Base-by-base conservation (phyloP, 2,888 invertebrate genomes). In the Eudemis profundana region DNA sequence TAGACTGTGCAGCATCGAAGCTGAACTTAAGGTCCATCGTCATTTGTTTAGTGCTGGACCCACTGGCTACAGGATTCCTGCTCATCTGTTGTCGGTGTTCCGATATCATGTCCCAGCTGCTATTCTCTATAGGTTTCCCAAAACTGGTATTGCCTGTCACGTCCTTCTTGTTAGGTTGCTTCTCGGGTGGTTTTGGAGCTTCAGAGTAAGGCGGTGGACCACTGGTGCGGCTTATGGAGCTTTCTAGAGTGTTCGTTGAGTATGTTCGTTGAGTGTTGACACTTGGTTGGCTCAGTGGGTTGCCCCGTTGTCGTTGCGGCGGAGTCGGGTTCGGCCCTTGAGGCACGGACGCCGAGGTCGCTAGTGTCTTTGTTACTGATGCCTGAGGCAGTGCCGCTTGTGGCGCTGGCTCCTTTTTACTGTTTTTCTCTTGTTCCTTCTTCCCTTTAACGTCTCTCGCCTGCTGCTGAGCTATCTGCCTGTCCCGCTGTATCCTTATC, bases 71-170 rank as follows among this genome's bases (percentile, higher is more conserved):
- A 2, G 71, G 70, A 0, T 84, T 83, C 46, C 82, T 78, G 17
- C 69, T 82, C 33, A 89, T 81, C 75, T 92, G 82, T 74, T 91
- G 74, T 46, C 94, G 86, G 73, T 94, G 94, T 64, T 93, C 86
- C 0, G 90, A 86, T 68, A 94, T 87, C 67, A 93, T 81, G 40
- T 93, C 92, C 93, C 93, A 93, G 61, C 90, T 93, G 61, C 84
- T 85, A 0, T 74, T 42, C 3, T 83, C 83, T 23, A 80, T 74
- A 0, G 85, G 84, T 61, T 86, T 85, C 3, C 77, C 74, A 56
- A 84, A 90, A 33, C 74, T 85, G 0, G 85, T 85, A 56, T 91
- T 88, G 2, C 83, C 81, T 4, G 78, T 79, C 5, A 70, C 73
- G 36, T 86, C 85, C 8, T 61, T 74, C 7, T 70, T 68, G n/a